Percentiles rank a stretch among this genome's conserved stretches.
Evolutionary conservation across 2,797 vertebrate genomes (phyloP).

Genomic region (Pantherophis vulpinus): DNA sequence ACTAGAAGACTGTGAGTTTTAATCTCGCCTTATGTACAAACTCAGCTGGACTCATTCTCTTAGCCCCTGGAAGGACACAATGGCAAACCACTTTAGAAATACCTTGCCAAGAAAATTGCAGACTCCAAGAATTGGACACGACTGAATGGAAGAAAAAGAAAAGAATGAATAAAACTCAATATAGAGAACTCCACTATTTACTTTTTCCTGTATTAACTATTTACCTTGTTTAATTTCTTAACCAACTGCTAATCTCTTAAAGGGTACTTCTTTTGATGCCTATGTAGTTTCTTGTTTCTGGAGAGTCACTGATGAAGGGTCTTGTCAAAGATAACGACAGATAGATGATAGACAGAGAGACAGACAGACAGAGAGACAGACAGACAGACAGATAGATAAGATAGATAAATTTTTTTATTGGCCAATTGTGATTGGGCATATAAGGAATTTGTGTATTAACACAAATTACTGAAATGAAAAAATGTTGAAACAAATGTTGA

Average conservation of each 20-base stretch:
- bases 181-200: background rate
- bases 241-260: conserved; percentile 16
- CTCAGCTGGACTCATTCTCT: background rate
- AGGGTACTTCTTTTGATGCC: conserved; percentile 16
- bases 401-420: no score
- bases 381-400: no score
- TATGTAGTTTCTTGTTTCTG: conserved; percentile 2
- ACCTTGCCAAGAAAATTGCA: background rate
- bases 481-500: no score
- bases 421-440: no score
- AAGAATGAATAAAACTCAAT: background rate
- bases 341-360: no score
- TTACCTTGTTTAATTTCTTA: conserved; percentile 16
- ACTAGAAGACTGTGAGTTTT: background rate
- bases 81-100: background rate
- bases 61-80: background rate
- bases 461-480: no score
- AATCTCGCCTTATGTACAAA: background rate
- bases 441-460: no score
- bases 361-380: no score
- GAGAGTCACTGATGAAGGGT: background rate
- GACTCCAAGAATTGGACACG: background rate
- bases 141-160: background rate
- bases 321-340: background rate
- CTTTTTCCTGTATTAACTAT: background rate